phyloP scores from a whole-genome alignment of 92 coral and sea anemone species.

The Umimayanthus chanpuru region DNA sequence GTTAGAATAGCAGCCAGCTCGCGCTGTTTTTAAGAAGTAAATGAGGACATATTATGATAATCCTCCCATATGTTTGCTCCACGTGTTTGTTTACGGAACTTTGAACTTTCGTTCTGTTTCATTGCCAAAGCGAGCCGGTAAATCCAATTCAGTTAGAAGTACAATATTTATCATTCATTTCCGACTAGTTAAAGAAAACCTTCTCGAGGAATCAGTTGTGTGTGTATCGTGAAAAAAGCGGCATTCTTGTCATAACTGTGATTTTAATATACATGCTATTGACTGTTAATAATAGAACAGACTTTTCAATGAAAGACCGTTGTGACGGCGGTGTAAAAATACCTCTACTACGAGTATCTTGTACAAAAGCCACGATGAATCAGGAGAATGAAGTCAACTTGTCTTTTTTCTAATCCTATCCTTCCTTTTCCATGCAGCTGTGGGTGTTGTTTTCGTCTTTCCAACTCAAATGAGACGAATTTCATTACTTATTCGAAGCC shows the following conservation, averaged over 20 bases:
- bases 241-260: constrained; percentile 24
- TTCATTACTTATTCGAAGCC: constrained; percentile 19
- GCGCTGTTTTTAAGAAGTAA: constrained; percentile 14
- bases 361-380: not conserved
- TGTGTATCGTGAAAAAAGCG: not conserved
- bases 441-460: constrained; percentile 3
- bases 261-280: constrained; percentile 1
- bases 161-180: constrained; percentile 4
- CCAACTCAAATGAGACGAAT: not conserved
- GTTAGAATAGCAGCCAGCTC: not conserved
- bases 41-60: constrained; percentile 57
- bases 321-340: not conserved
- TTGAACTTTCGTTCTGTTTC: not conserved
- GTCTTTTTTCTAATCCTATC: constrained; percentile 22
- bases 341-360: not conserved
- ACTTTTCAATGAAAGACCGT: not conserved
- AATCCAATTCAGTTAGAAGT: not conserved
- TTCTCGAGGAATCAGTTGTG: not conserved
- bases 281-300: constrained; percentile 8
- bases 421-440: constrained; percentile 10
- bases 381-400: constrained; percentile 27
- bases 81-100: constrained; percentile 57
- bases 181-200: not conserved
- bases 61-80: constrained; percentile 59
- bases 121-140: not conserved